Evolutionary conservation across 2,113 vertebrate genomes (phyloP).

Genomic region (Grammomys surdaster): DNA sequence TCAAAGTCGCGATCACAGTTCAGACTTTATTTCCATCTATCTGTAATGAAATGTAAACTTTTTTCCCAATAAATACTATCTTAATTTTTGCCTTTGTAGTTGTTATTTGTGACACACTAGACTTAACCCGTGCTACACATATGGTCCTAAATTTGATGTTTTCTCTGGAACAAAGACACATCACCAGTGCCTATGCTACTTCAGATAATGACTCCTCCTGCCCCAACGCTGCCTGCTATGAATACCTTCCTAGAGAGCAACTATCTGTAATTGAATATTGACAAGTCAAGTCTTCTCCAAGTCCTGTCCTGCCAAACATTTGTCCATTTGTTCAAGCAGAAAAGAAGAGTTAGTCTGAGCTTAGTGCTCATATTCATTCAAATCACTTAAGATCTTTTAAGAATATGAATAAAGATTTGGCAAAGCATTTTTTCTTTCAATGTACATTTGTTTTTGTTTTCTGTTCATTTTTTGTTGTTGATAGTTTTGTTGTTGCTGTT

Average conservation of each 20-base stretch:
- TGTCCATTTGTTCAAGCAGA: background rate
- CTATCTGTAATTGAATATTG: background rate
- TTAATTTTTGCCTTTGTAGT: background rate
- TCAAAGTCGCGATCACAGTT: background rate
- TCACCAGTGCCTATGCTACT: background rate
- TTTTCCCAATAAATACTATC: background rate
- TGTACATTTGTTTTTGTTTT: no score
- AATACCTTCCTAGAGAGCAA: background rate
- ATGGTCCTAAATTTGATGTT: background rate
- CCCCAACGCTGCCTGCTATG: background rate
- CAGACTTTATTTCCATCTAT: background rate
- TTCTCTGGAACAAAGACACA: background rate
- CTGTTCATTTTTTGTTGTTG: no score
- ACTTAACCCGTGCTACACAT: background rate
- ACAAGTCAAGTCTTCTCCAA: background rate
- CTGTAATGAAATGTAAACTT: background rate
- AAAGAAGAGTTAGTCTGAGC: background rate
- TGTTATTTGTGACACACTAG: background rate
- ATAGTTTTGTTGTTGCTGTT: no score
- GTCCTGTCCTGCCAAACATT: background rate
- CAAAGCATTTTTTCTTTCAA: background rate
- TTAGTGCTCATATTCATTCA: background rate
- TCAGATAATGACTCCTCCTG: background rate
- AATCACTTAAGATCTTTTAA: background rate
- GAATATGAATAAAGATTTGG: background rate